Base-by-base conservation (phyloP, 2,113 vertebrate genomes). In the Alligator sinensis region DNA sequence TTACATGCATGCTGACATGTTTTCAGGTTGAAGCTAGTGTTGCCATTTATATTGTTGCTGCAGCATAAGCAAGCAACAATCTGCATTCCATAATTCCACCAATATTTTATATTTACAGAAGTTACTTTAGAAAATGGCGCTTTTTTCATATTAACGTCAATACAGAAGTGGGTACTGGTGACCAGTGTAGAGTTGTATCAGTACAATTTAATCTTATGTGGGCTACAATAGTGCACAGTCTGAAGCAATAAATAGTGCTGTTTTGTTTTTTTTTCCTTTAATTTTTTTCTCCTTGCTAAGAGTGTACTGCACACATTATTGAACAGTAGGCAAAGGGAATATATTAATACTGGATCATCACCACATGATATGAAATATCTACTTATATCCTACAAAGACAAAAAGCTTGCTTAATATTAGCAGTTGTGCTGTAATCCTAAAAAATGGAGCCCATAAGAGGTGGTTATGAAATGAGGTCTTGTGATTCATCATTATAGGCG, bases 321-420 rank as follows among this genome's bases (percentile, higher is more conserved):
- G 34, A 91, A 13, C 15, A n/a, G 47, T 3, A 84, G 6, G 6
- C 77, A 72, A 60, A 82, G 77, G 22, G 79, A 90, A 89, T 88
- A 96, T 57, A 94, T 72, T 82, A 24, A 93, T 82, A 66, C 66
- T 82, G 47, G 34, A 13, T 92, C 57, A 84, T 86, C 76, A 62
- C 15, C 62, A 57, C 2, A 3, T 82, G 13, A 78, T 78, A 62
- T 10, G 86, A 93, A 95, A 93, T 62, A 57, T 27, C 59, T 68
- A 3, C 27, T 92, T 95, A 94, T 91, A 88, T 96, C 11, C 54
- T n/a, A 13, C n/a, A 89, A 63, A 92, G 77, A 55, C 70, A 87
- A 47, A 77, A 4, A 77, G 57, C 47, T 24, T 85, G 80, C 3
- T 1, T 76, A 81, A 68, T 66, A 22, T 76, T 84, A 90, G 34